Conservation (phyloP, 2,797 vertebrate species). For the Gallirallus australis region DNA sequence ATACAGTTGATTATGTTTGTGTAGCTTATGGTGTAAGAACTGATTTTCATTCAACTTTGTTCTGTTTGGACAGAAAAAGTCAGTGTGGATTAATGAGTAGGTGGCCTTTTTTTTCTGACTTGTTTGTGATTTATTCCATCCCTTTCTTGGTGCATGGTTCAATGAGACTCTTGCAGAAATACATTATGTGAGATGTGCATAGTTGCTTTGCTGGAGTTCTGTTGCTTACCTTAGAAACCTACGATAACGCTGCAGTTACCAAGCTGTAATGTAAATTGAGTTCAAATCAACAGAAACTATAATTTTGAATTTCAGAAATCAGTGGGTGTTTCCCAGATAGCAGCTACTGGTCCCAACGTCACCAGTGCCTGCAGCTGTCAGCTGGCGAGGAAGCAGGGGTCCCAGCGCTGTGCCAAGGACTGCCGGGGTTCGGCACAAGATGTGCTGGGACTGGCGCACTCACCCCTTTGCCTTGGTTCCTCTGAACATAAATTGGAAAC, state of each 20-base stretch:
- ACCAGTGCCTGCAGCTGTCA: not conserved
- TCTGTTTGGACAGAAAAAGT: not conserved
- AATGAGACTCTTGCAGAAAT: not conserved
- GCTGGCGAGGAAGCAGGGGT: not conserved
- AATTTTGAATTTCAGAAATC: not conserved
- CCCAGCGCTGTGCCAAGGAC: accelerated
- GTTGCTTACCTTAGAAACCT: not conserved
- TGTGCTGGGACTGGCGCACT: not conserved
- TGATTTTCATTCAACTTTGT: not conserved
- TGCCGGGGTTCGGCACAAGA: not conserved
- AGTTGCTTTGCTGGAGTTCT: not conserved
- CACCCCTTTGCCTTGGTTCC: not conserved
- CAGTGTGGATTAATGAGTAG: not conserved
- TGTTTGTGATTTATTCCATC: not conserved
- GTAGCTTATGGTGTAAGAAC: not conserved
- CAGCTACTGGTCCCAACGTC: not conserved
- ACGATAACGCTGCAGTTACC: not conserved
- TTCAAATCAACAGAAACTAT: not conserved
- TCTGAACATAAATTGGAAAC: not conserved
- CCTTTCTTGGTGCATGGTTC: not conserved
- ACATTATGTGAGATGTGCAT: not conserved
- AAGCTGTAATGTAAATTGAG: not conserved
- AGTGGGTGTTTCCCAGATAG: not conserved
- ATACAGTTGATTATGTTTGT: not conserved
- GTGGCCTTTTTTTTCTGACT: not conserved